Evolutionary conservation across 2,113 vertebrate genomes (phyloP).

Genomic region (Gambusia holbrooki): DNA sequence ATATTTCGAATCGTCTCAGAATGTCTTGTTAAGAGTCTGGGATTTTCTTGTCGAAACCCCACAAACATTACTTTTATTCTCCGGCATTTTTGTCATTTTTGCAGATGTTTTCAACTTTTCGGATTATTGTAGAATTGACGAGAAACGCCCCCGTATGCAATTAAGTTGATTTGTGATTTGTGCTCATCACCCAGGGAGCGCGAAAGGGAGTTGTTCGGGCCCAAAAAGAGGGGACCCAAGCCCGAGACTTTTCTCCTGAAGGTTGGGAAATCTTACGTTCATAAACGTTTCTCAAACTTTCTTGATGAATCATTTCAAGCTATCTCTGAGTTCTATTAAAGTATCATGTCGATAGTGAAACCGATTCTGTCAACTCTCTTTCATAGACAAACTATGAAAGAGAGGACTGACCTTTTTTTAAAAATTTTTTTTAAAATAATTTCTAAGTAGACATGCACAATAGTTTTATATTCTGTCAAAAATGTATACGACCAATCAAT

Average conservation of each 20-base stretch:
- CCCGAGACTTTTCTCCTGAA: constrained; percentile 96
- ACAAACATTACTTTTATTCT: not conserved
- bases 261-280: constrained; percentile 79
- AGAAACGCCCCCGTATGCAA: not conserved
- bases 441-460: not conserved
- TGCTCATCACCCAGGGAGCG: constrained; percentile 82
- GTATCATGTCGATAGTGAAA: not conserved
- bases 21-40: not conserved
- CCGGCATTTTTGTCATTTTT: not conserved
- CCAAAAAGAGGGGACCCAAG: constrained; percentile 96
- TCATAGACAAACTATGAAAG: not conserved
- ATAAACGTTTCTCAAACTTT: not conserved
- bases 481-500: not conserved
- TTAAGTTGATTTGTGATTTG: not conserved
- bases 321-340: not conserved
- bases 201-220: constrained; percentile 94
- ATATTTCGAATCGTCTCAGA: not conserved
- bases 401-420: not conserved
- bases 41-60: not conserved
- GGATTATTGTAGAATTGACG: not conserved
- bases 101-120: not conserved
- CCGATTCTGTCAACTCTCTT: not conserved
- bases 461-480: not conserved
- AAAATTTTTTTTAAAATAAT: not conserved
- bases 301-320: not conserved